Evolutionary conservation across 2,797 vertebrate genomes (phyloP).

Genomic region (Gymnodraco acuticeps): DNA sequence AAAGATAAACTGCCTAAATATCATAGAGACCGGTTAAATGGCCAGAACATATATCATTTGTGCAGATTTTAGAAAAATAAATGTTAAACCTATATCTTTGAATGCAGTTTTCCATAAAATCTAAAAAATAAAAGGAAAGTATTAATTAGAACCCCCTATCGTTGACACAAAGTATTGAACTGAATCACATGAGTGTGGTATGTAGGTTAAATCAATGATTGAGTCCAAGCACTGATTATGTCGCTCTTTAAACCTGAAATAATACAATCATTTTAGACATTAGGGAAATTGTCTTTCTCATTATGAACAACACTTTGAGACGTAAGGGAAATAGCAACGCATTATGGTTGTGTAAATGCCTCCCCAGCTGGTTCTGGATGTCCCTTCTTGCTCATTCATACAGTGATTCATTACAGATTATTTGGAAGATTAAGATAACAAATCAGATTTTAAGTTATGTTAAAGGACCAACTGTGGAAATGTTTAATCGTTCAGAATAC

Average conservation of each 20-base stretch:
- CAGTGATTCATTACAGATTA: conserved; percentile 1
- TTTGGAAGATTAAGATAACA: conserved; percentile 4
- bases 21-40: background rate
- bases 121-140: too few species aligned
- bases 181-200: background rate
- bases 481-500: background rate
- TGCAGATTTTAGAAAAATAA: background rate
- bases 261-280: conserved; percentile 15
- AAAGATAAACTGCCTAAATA: background rate
- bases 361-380: conserved; percentile 4
- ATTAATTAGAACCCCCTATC: background rate
- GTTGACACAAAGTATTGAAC: background rate
- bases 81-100: background rate
- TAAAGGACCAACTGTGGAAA: background rate
- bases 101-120: background rate
- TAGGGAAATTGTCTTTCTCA: conserved; percentile 33
- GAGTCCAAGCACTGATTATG: conserved; percentile 8
- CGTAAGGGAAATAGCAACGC: conserved; percentile 21
- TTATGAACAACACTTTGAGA: conserved; percentile 30
- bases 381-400: background rate
- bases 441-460: background rate
- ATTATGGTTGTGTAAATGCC: conserved; percentile 7
- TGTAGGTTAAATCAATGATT: conserved; percentile 9
- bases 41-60: background rate
- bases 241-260: conserved; percentile 14